Evolutionary conservation across 2,113 vertebrate species (phyloP).

Genomic region (Hemicordylus capensis): DNA sequence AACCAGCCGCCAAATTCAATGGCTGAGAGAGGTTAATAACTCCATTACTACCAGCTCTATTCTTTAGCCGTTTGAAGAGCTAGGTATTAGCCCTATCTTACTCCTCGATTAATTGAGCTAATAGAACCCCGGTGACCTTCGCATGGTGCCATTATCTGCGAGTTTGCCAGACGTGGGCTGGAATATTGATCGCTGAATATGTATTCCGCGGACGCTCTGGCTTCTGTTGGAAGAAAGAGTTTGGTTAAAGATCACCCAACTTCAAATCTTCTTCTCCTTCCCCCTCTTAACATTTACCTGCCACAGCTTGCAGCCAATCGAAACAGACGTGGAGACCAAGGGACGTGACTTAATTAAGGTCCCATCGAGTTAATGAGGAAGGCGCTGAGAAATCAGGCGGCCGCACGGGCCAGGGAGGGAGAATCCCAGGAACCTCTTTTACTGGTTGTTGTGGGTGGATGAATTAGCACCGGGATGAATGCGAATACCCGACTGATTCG

Average conservation of each 20-base stretch:
- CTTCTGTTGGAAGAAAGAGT: constrained; percentile 43
- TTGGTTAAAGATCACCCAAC: constrained; percentile 4
- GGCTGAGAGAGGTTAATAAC: constrained; percentile 96
- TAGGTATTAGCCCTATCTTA: constrained; percentile 90
- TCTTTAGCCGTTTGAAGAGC: constrained; percentile 87
- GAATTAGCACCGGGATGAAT: constrained; percentile 50
- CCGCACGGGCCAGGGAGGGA: neutral
- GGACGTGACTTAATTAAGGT: constrained; percentile 70
- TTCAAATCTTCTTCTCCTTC: constrained; percentile 9
- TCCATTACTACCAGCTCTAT: constrained; percentile 94
- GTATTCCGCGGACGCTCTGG: constrained; percentile 38
- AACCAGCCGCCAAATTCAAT: constrained; percentile 70
- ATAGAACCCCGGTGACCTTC: constrained; percentile 89
- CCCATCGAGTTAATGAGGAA: constrained; percentile 38
- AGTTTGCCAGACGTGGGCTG: constrained; percentile 83
- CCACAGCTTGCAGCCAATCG: constrained; percentile 14
- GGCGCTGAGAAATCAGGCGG: constrained; percentile 44
- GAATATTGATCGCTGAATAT: constrained; percentile 84
- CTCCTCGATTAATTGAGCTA: constrained; percentile 98
- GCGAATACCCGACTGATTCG: constrained; percentile 22
- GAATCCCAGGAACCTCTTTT: constrained; percentile 41
- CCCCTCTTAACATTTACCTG: constrained; percentile 15
- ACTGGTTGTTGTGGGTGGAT: neutral
- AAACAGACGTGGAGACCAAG: constrained; percentile 50
- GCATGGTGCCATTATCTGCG: constrained; percentile 77